Conservation (phyloP, 2,888 invertebrate genomes). For the Liopterus haemorrhoidalis region DNA sequence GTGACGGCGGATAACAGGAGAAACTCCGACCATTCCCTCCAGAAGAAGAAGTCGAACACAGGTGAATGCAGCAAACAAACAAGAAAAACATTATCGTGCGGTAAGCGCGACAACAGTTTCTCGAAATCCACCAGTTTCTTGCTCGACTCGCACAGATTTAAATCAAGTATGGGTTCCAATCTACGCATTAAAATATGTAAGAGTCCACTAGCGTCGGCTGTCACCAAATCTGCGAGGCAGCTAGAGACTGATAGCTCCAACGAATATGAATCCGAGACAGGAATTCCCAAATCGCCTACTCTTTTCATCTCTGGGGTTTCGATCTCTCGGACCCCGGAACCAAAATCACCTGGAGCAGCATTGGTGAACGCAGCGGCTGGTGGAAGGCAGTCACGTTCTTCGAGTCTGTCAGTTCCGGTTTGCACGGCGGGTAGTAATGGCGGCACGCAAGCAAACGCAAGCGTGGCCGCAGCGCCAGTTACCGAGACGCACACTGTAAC, state of each 20-base stretch:
- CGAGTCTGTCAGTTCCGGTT: constrained; percentile 48
- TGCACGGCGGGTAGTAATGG: constrained; percentile 44
- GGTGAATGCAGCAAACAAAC: constrained; percentile 39
- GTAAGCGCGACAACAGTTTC: constrained; percentile 37
- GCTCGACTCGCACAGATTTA: constrained; percentile 39
- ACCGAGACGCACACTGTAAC: too few species aligned
- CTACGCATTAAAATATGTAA: constrained; percentile 45
- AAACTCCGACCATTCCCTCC: constrained; percentile 32
- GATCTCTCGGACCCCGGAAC: constrained; percentile 52
- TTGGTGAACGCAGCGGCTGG: constrained; percentile 38
- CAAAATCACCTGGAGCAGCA: constrained; percentile 43
- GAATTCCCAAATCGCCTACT: constrained; percentile 52
- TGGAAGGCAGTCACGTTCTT: constrained; percentile 48
- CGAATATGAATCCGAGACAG: constrained; percentile 54
- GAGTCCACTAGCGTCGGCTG: constrained; percentile 36
- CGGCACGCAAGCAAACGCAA: constrained; percentile 40
- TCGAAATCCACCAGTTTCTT: constrained; percentile 45
- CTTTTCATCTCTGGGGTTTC: constrained; percentile 54
- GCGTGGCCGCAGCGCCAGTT: constrained; percentile 38
- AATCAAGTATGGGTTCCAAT: constrained; percentile 33
- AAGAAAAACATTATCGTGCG: constrained; percentile 36
- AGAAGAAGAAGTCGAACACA: constrained; percentile 32
- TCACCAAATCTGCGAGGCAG: constrained; percentile 34
- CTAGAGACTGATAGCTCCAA: constrained; percentile 50
- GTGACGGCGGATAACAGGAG: constrained; percentile 25